Evolutionary conservation across 2,113 vertebrate genomes (phyloP).

Genomic region (Oncorhynchus nerka): DNA sequence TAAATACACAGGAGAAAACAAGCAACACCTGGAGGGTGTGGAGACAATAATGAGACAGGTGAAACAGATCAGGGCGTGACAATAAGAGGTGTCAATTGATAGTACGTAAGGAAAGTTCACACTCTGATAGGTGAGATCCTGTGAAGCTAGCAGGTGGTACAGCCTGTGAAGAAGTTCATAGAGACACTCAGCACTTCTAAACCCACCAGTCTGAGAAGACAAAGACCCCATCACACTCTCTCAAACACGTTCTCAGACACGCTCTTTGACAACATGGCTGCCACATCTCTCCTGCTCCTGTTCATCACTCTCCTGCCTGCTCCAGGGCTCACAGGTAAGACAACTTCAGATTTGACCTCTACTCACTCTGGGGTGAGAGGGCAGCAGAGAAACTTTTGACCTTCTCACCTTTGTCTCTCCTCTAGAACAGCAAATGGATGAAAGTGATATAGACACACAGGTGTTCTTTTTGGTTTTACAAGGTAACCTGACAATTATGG

Average conservation of each 20-base stretch:
- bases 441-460: not conserved
- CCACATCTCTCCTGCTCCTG: conserved; percentile 31
- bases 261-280: not conserved
- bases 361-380: not conserved
- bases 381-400: not conserved
- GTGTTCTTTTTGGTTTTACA: not conserved
- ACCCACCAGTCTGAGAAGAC: too few relatives aligned
- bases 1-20: too few relatives aligned
- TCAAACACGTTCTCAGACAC: not conserved
- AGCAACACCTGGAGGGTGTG: too few relatives aligned
- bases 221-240: not conserved
- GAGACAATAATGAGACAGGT: too few relatives aligned
- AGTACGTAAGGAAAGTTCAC: not conserved
- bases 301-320: not conserved
- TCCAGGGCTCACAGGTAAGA: not conserved
- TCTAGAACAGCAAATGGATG: not conserved
- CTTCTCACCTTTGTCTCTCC: not conserved
- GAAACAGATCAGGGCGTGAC: too few relatives aligned
- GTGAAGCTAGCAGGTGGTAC: not conserved
- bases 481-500: not conserved
- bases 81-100: not conserved
- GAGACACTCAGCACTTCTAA: not conserved
- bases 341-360: not conserved
- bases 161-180: not conserved
- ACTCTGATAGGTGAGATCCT: not conserved